Evolutionary conservation across 2,113 vertebrate genomes (phyloP), one percentile per base, ranked within the genome.

Genomic region (Cisticola juncidis): DNA sequence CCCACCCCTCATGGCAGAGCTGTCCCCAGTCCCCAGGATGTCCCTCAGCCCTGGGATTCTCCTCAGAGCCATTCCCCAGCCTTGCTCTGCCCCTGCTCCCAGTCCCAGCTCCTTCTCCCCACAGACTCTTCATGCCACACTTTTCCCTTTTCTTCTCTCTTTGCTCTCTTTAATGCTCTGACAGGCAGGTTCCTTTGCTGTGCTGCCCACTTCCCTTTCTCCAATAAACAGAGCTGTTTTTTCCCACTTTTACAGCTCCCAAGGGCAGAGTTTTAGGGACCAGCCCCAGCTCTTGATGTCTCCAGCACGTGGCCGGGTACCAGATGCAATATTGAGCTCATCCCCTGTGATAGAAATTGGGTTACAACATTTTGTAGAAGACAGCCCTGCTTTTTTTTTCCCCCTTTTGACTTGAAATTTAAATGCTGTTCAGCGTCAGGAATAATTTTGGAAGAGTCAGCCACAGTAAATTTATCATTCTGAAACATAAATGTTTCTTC

Each of bases 401-500:
- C 11, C 51, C 54, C 10, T 6, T 28, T 56, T 70, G 36, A 54
- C 57, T 82, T 57, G 42, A 80, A 62, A 73, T 82, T 11, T 47
- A 26, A 78, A 60, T 64, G 53, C 71, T 88, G 33, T 56, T 91
- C 36, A 58, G 38, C 2, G 1, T 92, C 51, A 47, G 18, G 69
- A 88, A 38, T 44, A 40, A 66, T 72, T 86, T 50, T 61, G 74
- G 72, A 82, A 73, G 81, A 89, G 45, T 25, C 73, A 78, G 33
- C 35, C 50, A 24, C 0, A 14, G 53, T 72, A 85, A 69, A 83
- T 94, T 89, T 90, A 58, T 77, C 7, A 62, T 54, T 73, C 84
- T 82, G 80, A 80, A 86, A 58, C 29, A 33, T 10, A 51, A 91
- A 69, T 28, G 45, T 95, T 96, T 95, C 87, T 94, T 82, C 56